Percentiles rank a stretch among this genome's conserved stretches.
These are phyloP conservation scores for Nycteola revayana DNA, from an alignment of 2,888 invertebrate species.

Conservation along the genomic window DNA sequence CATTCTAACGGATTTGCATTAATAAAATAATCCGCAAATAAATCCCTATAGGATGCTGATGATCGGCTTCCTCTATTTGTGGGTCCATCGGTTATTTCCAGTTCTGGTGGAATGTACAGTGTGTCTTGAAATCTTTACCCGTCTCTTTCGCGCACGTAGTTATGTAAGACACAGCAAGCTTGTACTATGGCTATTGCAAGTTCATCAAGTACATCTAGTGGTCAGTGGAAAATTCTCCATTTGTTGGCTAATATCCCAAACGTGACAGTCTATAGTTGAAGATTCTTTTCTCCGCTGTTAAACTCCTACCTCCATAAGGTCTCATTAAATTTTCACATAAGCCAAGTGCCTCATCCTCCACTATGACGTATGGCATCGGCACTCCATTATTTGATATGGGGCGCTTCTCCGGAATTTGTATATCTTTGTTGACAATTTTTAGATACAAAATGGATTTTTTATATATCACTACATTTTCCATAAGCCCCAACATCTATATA, in stretches of 20 bases:
- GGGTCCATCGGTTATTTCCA: slow-evolving; percentile 19
- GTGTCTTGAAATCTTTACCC: slow-evolving; percentile 27
- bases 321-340: slow-evolving; percentile 14
- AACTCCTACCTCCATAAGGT: slow-evolving; percentile 15
- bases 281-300: slow-evolving; percentile 12
- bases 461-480: slow-evolving; percentile 22
- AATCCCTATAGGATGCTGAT: slow-evolving; percentile 21
- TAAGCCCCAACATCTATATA: slow-evolving; percentile 26
- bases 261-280: slow-evolving; percentile 31
- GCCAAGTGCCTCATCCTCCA: slow-evolving; percentile 23
- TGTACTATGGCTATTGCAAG: slow-evolving; percentile 18
- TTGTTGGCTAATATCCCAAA: slow-evolving; percentile 32
- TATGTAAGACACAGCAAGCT: slow-evolving; percentile 18
- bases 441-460: slow-evolving; percentile 20
- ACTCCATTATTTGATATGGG: slow-evolving; percentile 18
- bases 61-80: slow-evolving; percentile 21
- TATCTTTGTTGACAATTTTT: slow-evolving; percentile 4
- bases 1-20: slow-evolving; percentile 20
- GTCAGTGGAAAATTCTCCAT: slow-evolving; percentile 26
- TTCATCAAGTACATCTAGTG: slow-evolving; percentile 22
- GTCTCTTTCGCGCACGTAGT: slow-evolving; percentile 25
- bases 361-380: slow-evolving; percentile 14
- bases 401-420: slow-evolving; percentile 13
- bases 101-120: slow-evolving; percentile 25
- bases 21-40: slow-evolving; percentile 27